A percentile compares a stretch with the other conserved stretches of the same genome.
Conservation (phyloP, 2,888 invertebrate species). For the Cinara cedri region DNA sequence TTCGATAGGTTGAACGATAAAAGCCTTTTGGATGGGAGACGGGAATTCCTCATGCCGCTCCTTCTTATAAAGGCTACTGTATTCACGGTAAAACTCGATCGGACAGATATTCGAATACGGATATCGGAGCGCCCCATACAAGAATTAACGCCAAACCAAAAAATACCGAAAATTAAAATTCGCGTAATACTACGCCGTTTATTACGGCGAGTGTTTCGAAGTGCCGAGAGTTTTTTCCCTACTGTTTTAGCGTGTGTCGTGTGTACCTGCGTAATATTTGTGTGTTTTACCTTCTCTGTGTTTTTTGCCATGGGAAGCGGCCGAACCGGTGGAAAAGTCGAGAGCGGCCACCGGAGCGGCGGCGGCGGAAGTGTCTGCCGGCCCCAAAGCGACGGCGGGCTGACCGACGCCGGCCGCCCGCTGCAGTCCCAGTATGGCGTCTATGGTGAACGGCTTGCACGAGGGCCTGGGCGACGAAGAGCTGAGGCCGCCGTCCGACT, state of each 20-base stretch:
- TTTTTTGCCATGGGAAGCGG: constrained; percentile 57
- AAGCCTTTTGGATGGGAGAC: too few relatives aligned
- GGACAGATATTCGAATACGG: too few relatives aligned
- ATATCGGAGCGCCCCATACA: too few relatives aligned
- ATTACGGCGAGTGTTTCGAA: too few relatives aligned
- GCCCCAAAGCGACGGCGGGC: background rate
- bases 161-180: too few relatives aligned
- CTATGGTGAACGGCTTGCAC: constrained; percentile 81
- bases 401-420: constrained; percentile 29
- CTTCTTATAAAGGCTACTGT: too few relatives aligned
- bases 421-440: constrained; percentile 78
- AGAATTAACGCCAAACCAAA: too few relatives aligned
- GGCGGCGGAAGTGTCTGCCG: constrained; percentile 41
- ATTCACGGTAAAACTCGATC: too few relatives aligned
- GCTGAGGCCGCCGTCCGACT: constrained; percentile 58
- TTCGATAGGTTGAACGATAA: too few relatives aligned
- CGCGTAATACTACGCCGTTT: too few relatives aligned
- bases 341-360: constrained; percentile 59
- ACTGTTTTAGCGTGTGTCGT: background rate
- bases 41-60: too few relatives aligned
- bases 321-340: constrained; percentile 59
- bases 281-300: constrained; percentile 25
- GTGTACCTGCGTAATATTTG: background rate
- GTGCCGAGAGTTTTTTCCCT: too few relatives aligned
- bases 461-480: constrained; percentile 62